Percentiles rank a stretch among this genome's conserved stretches.
Conservation (phyloP, 2,113 vertebrate species). For the Melospiza melodia region DNA sequence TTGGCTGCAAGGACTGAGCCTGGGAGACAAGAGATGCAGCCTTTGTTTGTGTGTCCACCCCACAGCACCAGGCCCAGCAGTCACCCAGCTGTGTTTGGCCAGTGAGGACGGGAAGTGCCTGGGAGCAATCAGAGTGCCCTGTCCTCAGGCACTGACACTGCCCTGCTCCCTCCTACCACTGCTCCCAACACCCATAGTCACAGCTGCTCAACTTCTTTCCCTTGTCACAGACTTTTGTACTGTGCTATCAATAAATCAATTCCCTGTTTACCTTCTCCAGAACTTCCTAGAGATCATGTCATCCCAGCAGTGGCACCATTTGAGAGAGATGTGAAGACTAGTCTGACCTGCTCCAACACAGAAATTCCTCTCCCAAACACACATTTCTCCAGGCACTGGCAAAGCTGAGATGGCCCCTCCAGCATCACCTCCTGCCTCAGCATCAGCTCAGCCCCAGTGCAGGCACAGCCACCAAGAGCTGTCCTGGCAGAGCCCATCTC, state of each 20-base stretch:
- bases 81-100: slow-evolving; percentile 72
- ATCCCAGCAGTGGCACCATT: neutral
- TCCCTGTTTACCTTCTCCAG: slow-evolving; percentile 6
- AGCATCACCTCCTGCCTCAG: slow-evolving; percentile 78
- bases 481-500: slow-evolving; percentile 74
- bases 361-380: slow-evolving; percentile 10
- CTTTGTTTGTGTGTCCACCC: slow-evolving; percentile 76
- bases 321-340: neutral
- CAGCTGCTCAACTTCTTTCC: neutral
- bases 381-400: slow-evolving; percentile 80
- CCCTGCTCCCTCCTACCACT: neutral
- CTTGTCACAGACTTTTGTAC: neutral
- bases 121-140: neutral
- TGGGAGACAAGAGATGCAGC: slow-evolving; percentile 80
- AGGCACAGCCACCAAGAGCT: slow-evolving; percentile 74
- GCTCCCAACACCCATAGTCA: neutral
- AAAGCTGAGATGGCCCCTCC: slow-evolving; percentile 76
- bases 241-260: neutral
- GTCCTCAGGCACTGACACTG: neutral
- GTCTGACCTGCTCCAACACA: slow-evolving; percentile 8
- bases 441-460: slow-evolving; percentile 4
- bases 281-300: slow-evolving; percentile 8
- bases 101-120: slow-evolving; percentile 65
- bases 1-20: slow-evolving; percentile 68
- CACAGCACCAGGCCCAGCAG: slow-evolving; percentile 77